Evolutionary conservation across 2,888 invertebrate genomes (phyloP), one percentile per base, ranked within the genome.

Genomic region (Chydorus sphaericus): DNA sequence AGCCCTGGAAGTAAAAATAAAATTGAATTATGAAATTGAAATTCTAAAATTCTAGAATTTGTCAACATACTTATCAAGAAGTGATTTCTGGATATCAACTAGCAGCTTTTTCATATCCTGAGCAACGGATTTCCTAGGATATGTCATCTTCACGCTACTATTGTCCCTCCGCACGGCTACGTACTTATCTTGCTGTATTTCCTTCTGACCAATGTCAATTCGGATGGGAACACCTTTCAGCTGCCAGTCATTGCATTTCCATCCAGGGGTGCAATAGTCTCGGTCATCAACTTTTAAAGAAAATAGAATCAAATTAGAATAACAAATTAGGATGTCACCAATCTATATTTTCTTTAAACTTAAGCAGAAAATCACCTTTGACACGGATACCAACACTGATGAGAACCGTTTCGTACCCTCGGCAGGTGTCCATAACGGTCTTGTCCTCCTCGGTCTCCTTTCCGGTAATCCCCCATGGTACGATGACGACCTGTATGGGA

Each of bases 181-280:
- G 52, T 93, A 76, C 69, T 92, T 85, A 36, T 82, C 77, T 56
- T 83, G 80, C 51, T 87, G 81, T 67, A 98, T 75, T 71, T 98
- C 98, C 65, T 92, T 89, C 2, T 96, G 97, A 8, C 98, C 98
- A 6, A 97, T 70, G 73, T 98, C 96, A 48, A 96, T 77, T 60
- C 96, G 80, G 31, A 97, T 73, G 18, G 96, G 96, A 0, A 97
- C 94, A 59, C 94, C 94, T 80, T 93, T 94, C 31, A 94, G 71
- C 68, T 94, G 93, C 93, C 93, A 94, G 67, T 94, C 88, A 68
- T 93, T 94, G 69, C 91, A 94, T 73, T 98, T 98, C 98, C 98
- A 98, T 0, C 97, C 98, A 0, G 97, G 96, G 14, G 96, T 93
- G 68, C 94, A 93, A 71, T 97, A 94, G 65, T 89, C 90, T 56